These are phyloP conservation scores for Lutjanus argentimaculatus DNA, from an alignment of 2,797 vertebrate species.

Conservation along the genomic window DNA sequence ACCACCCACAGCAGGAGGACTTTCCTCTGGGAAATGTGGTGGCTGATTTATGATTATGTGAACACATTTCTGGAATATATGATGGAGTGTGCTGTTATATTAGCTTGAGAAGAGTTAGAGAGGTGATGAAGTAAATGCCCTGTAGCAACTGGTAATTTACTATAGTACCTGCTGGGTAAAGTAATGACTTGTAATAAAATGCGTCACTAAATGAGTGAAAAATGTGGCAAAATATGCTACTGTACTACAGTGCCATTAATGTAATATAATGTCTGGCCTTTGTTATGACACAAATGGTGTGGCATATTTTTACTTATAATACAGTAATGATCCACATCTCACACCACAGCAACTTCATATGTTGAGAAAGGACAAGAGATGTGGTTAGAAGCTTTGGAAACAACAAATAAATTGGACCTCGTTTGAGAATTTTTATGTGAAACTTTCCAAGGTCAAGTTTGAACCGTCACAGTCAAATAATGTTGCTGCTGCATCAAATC, in stretches of 20 bases:
- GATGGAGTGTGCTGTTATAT: constrained; percentile 36
- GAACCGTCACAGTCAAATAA: not conserved
- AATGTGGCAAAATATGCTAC: constrained; percentile 13
- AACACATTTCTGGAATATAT: constrained; percentile 45
- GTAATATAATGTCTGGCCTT: constrained; percentile 14
- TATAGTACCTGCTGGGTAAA: constrained; percentile 9
- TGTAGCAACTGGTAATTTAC: constrained; percentile 47
- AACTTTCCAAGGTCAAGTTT: not conserved
- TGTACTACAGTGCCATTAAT: not conserved
- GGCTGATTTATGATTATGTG: constrained; percentile 52
- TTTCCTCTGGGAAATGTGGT: constrained; percentile 36
- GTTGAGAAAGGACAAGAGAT: not conserved
- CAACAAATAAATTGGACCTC: not conserved
- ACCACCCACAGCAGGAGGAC: not conserved
- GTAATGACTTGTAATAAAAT: constrained; percentile 52
- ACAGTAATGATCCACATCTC: not conserved
- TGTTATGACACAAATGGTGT: constrained; percentile 4
- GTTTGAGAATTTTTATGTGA: not conserved
- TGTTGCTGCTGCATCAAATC: not conserved
- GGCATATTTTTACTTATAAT: not conserved
- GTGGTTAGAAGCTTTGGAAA: not conserved
- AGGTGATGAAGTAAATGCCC: constrained; percentile 45
- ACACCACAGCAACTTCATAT: not conserved
- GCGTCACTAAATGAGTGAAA: constrained; percentile 30
- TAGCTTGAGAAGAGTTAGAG: constrained; percentile 33